Conservation (phyloP, 2,888 invertebrate species). For the Atrina japonica region DNA sequence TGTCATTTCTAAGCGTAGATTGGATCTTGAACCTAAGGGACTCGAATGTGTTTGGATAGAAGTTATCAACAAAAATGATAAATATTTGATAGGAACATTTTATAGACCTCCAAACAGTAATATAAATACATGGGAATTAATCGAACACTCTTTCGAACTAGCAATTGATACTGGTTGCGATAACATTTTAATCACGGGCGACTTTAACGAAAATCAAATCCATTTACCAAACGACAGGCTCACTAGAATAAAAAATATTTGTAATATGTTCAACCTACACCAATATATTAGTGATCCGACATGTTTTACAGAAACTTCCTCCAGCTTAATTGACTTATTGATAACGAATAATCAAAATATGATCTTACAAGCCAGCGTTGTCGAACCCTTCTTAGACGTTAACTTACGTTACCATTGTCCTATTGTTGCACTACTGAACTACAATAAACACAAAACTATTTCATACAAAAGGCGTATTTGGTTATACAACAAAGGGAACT, state of each 20-base stretch:
- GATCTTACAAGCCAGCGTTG: too few relatives aligned
- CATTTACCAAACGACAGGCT: not conserved
- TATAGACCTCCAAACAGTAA: not conserved
- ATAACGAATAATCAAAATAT: too few relatives aligned
- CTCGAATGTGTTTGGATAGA: conserved; percentile 6
- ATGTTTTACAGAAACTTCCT: not conserved
- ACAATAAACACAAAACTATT: too few relatives aligned
- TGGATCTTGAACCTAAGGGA: not conserved
- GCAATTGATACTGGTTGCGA: not conserved
- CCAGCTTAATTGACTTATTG: too few relatives aligned
- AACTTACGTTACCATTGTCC: too few relatives aligned
- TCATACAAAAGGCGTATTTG: too few relatives aligned
- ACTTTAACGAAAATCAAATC: not conserved
- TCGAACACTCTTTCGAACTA: not conserved
- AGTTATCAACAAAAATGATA: not conserved
- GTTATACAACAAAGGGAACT: too few relatives aligned
- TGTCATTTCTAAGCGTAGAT: not conserved
- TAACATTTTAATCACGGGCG: conserved; percentile 1
- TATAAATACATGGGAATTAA: not conserved
- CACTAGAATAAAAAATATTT: conserved; percentile 2
- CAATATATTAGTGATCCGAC: not conserved
- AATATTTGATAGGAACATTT: not conserved
- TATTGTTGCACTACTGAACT: too few relatives aligned
- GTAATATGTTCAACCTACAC: not conserved
- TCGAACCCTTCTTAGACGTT: too few relatives aligned